Percentiles rank a stretch among this genome's conserved stretches.
phyloP scores from a whole-genome alignment of 1,140 invertebrate species.

The Cherax destructor region DNA sequence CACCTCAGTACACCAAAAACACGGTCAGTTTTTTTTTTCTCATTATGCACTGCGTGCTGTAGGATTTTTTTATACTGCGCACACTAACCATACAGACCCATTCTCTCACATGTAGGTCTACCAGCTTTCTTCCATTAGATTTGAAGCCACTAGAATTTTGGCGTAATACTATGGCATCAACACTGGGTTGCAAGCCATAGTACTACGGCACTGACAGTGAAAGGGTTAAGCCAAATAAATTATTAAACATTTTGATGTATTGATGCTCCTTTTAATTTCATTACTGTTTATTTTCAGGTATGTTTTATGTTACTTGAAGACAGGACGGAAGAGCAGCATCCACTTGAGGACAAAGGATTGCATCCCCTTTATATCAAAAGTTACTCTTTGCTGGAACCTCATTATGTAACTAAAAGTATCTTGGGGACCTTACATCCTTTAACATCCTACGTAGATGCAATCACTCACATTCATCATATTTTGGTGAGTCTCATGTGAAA shows the following conservation, averaged over 20 bases:
- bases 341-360: conserved; percentile 10
- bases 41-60: too few species aligned
- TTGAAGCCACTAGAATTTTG: too few species aligned
- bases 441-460: conserved; percentile 21
- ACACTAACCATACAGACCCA: too few species aligned
- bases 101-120: too few species aligned
- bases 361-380: conserved; percentile 27
- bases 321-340: background rate
- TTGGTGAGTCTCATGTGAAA: conserved; percentile 26
- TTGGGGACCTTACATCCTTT: background rate
- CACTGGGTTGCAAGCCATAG: too few species aligned
- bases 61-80: too few species aligned
- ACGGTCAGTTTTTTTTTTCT: too few species aligned
- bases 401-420: background rate
- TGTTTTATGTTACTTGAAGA: background rate
- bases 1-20: too few species aligned
- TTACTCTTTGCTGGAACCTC: background rate
- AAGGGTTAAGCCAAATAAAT: too few species aligned
- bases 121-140: too few species aligned
- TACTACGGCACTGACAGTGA: too few species aligned
- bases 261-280: background rate
- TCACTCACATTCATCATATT: background rate
- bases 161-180: too few species aligned
- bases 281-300: background rate
- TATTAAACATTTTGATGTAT: background rate